Evolutionary conservation across 2,113 vertebrate species (phyloP).

Genomic region (Gasterosteus aculeatus): DNA sequence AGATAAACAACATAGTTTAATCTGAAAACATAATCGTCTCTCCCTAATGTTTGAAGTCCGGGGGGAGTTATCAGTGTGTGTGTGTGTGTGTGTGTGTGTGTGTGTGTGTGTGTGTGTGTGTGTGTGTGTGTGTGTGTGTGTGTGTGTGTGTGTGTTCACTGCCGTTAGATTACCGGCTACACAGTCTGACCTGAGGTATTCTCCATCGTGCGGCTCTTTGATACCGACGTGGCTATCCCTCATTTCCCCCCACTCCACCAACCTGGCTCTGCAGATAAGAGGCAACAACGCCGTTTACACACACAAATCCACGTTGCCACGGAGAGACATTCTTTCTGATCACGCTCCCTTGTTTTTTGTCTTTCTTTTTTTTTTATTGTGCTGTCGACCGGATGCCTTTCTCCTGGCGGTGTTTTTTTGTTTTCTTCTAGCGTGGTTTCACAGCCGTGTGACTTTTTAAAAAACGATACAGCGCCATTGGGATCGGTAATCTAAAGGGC

Average conservation of each 20-base stretch:
- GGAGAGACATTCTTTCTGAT: constrained; percentile 42
- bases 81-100: constrained; percentile 22
- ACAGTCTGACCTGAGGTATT: constrained; percentile 66
- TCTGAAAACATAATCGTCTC: constrained; percentile 55
- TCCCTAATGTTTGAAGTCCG: constrained; percentile 56
- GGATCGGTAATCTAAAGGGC: constrained; percentile 5
- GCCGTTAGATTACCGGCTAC: constrained; percentile 34
- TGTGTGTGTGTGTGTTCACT: constrained; percentile 47
- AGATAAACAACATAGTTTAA: constrained; percentile 60
- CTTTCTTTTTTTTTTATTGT: constrained; percentile 12
- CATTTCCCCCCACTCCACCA: constrained; percentile 66
- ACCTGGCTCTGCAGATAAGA: constrained; percentile 75
- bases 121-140: constrained; percentile 16
- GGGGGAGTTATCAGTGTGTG: constrained; percentile 29
- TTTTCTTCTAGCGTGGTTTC: constrained; percentile 4
- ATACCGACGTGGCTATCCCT: constrained; percentile 70
- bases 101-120: constrained; percentile 43
- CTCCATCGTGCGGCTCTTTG: constrained; percentile 61
- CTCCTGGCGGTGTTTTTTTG: not conserved
- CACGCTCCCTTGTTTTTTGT: constrained; percentile 30
- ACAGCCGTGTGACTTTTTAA: constrained; percentile 10
- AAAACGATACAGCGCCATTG: constrained; percentile 2
- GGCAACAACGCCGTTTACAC: constrained; percentile 52
- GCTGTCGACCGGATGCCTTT: constrained; percentile 20
- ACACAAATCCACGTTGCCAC: constrained; percentile 22